Evolutionary conservation across 2,888 invertebrate species (phyloP), one percentile per base, ranked within the genome.

Genomic region (Eupithecia pulchellata): DNA sequence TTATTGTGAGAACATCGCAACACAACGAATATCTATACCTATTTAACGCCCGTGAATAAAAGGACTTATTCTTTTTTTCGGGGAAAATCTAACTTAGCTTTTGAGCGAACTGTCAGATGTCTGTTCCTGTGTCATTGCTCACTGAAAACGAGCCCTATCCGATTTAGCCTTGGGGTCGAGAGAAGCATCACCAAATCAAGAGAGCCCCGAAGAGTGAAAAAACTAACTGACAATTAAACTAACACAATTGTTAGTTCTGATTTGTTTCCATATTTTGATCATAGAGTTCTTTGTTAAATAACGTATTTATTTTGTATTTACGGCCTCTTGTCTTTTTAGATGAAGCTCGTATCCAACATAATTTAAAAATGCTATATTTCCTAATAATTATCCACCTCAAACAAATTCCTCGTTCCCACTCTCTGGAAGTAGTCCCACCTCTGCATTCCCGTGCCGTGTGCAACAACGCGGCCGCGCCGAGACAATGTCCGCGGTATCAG

Each of bases 401-500:
- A 20, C 20, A 11, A 20, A 9, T 25, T 52, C 42, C 47, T 47
- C 1, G 20, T 47, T 47, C 20, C 4, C 20, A n/a, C 4, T 20
- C 9, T 0, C 9, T 47, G 5, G 2, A 20, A 5, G 17, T 47
- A 9, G 20, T 9, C 47, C 20, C 47, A 20, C 47, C 9, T 20
- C 0, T 11, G 1, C 20, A 39, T 4, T 58, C n/a, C 29, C 82
- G 80, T 81, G 14, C 11, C 74, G 68, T 39, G 13, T 17, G 2
- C 1, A 11, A 63, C 78, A 84, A 69, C 72, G 90, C 55, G 71
- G 71, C 81, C 80, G 36, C 70, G 39, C 63, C 65, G 62, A 79
- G 69, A 82, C 88, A 86, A 86, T 83, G 87, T 86, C 85, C 85
- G 84, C 84, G 84, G 85, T 89, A 89, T 89, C 87, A 88, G 89